These are phyloP conservation scores for Mimas tiliae DNA, from an alignment of 2,888 invertebrate genomes.

Conservation along the genomic window DNA sequence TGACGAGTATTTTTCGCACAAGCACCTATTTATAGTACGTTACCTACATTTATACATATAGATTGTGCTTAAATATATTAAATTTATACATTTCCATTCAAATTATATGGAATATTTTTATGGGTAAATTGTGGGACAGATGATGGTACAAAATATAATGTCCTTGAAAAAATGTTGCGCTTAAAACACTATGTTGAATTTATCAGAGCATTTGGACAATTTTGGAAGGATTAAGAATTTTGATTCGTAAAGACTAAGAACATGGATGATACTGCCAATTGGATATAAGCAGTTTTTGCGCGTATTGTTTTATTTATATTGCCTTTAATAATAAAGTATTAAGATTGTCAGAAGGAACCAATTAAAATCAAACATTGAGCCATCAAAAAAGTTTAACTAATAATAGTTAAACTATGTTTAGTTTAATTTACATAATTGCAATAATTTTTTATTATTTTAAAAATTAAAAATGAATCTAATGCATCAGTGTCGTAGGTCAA, in stretches of 20 bases:
- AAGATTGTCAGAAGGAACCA: no score
- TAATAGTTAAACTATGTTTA: no score
- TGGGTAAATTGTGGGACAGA: not conserved
- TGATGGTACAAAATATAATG: not conserved
- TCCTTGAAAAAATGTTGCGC: no score
- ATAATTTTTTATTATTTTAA: no score
- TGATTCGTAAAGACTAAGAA: not conserved
- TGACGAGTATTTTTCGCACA: slow-evolving; percentile 78
- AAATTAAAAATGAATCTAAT: slow-evolving; percentile 15
- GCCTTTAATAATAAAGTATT: no score
- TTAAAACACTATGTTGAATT: no score
- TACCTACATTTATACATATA: slow-evolving; percentile 29
- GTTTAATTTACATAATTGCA: no score
- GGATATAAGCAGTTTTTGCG: not conserved
- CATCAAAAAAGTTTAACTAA: no score
- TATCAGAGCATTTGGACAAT: no score
- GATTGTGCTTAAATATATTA: slow-evolving; percentile 47
- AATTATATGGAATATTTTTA: slow-evolving; percentile 1
- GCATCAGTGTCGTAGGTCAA: not conserved
- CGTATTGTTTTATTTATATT: not conserved
- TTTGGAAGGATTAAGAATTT: no score
- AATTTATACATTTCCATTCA: slow-evolving; percentile 39
- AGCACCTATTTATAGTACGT: slow-evolving; percentile 76
- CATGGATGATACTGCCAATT: not conserved
- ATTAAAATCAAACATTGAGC: no score